phyloP scores from a whole-genome alignment of 2,113 vertebrate genomes.

The Struthio camelus region DNA sequence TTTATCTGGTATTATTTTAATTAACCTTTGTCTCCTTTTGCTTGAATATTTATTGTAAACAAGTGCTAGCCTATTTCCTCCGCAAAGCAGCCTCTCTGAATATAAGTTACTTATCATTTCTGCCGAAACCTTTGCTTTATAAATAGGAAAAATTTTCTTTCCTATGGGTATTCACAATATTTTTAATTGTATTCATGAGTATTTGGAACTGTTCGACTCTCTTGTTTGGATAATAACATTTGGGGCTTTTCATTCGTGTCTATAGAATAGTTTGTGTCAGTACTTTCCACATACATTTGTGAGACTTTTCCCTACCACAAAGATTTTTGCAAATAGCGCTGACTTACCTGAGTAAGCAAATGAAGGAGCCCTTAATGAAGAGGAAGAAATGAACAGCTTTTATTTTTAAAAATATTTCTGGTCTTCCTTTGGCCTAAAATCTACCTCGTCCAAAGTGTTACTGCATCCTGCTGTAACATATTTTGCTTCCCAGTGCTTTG shows the following conservation, averaged over 20 bases:
- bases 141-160: background rate
- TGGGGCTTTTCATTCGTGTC: background rate
- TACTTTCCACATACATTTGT: background rate
- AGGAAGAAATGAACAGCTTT: background rate
- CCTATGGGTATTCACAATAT: background rate
- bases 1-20: background rate
- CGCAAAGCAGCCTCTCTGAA: background rate
- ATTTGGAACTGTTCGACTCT: background rate
- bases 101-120: background rate
- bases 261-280: background rate
- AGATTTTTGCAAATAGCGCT: background rate
- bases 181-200: background rate
- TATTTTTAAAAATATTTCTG: background rate
- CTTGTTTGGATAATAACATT: background rate
- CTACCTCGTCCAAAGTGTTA: background rate
- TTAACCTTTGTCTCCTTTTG: background rate
- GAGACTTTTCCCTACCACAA: background rate
- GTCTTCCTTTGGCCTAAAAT: background rate
- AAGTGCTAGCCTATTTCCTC: background rate
- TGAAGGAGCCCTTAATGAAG: background rate
- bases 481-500: background rate
- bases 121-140: background rate
- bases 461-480: background rate
- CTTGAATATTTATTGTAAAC: background rate
- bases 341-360: background rate